Percentiles rank a stretch among this genome's conserved stretches.
Evolutionary conservation across 2,113 vertebrate species (phyloP).

Genomic region (Coturnix japonica): DNA sequence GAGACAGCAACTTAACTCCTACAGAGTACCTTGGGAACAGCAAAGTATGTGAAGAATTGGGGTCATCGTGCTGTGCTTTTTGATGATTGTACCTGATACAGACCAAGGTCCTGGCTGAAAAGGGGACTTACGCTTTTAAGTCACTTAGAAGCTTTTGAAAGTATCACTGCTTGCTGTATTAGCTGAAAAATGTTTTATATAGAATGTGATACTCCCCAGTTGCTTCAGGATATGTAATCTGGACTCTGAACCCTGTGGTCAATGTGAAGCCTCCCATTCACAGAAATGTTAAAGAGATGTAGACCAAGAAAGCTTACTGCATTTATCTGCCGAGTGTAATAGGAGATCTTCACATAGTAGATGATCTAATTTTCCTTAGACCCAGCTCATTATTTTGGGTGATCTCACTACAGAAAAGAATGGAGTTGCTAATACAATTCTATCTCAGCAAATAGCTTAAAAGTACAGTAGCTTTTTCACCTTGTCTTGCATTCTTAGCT

Average conservation of each 20-base stretch:
- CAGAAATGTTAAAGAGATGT: neutral
- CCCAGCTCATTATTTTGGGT: neutral
- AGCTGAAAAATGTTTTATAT: conserved; percentile 51
- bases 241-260: conserved; percentile 43
- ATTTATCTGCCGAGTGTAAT: conserved; percentile 10
- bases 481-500: neutral
- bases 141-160: conserved; percentile 13
- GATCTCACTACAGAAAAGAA: neutral
- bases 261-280: conserved; percentile 42
- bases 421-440: neutral
- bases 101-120: neutral
- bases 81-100: neutral
- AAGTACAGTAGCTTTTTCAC: neutral
- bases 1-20: neutral
- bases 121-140: neutral
- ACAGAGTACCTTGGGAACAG: neutral
- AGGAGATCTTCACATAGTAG: conserved; percentile 40
- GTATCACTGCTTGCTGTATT: conserved; percentile 9
- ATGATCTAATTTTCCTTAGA: conserved; percentile 44
- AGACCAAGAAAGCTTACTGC: neutral
- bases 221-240: conserved; percentile 33
- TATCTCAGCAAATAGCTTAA: neutral
- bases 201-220: conserved; percentile 48
- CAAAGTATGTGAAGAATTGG: neutral
- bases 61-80: neutral